Conservation (phyloP, 2,888 invertebrate genomes). For the Tachina grossa region DNA sequence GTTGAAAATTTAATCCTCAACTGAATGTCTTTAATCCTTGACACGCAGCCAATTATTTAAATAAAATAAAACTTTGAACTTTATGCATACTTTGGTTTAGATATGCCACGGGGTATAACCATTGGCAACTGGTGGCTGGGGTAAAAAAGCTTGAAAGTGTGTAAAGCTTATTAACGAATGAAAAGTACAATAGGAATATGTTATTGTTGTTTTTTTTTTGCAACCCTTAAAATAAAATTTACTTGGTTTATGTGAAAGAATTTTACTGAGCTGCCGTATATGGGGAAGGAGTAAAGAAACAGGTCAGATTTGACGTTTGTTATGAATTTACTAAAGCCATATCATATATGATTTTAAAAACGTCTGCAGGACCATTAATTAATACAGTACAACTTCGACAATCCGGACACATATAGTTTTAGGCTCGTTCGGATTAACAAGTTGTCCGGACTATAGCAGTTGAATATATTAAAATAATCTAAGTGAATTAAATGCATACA, state of each 20-base stretch:
- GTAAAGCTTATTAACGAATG: conserved; percentile 49
- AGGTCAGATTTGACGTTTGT: no score
- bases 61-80: conserved; percentile 36
- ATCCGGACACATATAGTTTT: no score
- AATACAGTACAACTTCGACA: no score
- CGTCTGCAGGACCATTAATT: no score
- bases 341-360: no score
- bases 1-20: conserved; percentile 24
- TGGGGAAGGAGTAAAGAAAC: no score
- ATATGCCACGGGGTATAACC: conserved; percentile 6
- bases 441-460: no score
- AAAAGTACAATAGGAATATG: conserved; percentile 26
- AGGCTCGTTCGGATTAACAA: no score
- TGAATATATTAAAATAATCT: no score
- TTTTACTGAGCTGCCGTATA: not conserved
- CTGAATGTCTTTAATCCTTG: conserved; percentile 61
- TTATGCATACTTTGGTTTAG: not conserved
- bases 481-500: no score
- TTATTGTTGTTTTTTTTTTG: conserved; percentile 23
- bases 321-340: no score
- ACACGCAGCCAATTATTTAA: conserved; percentile 73
- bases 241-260: conserved; percentile 19
- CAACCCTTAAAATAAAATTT: not conserved
- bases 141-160: conserved; percentile 25
- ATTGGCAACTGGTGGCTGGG: conserved; percentile 8